Evolutionary conservation across 2,797 vertebrate genomes (phyloP), one percentile per base, ranked within the genome.

Genomic region (Spinus olivaceus): DNA sequence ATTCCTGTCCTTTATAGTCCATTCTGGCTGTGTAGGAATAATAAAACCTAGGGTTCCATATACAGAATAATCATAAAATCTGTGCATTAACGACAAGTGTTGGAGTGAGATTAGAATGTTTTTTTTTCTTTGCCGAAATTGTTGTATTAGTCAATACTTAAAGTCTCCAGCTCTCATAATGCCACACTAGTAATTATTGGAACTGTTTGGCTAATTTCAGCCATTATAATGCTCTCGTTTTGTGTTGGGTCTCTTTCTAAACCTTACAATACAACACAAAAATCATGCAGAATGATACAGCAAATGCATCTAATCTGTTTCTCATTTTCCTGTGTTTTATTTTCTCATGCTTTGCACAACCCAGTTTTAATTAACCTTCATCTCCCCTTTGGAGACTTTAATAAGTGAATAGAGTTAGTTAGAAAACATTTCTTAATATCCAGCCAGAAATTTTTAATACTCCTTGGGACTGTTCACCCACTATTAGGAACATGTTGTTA

Each of bases 311-410:
- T 82, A 63, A 85, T 90, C 61, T 94, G 65, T 94, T 96, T 73
- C 39, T 87, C 35, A 73, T 95, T 95, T 96, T 64, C 74, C 10
- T 70, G 32, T 79, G 53, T 61, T 96, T 96, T 81, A 67, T 89
- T 95, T 90, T 94, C 82, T 89, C 59, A 53, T 73, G 49, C 71
- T 85, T 90, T 88, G 63, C 53, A 92, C 53, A 84, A 49, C 64
- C 64, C 30, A 78, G 32, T 94, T 95, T 95, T 94, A 96, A 96
- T 94, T 95, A 92, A 92, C 83, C 66, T 92, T 89, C 53, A 32
- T 81, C 64, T 92, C 92, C 86, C 54, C 80, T 86, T 81, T 78
- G 53, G 91, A 93, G 91, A 81, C 65, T 85, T 85, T 51, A 77
- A 28, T 93, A 91, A 86, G 63, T 78, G 77, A 91, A 74, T 46